Percentiles rank a stretch among this genome's conserved stretches.
Evolutionary conservation across 2,113 vertebrate species (phyloP).

Genomic region (Actenoides hombroni): DNA sequence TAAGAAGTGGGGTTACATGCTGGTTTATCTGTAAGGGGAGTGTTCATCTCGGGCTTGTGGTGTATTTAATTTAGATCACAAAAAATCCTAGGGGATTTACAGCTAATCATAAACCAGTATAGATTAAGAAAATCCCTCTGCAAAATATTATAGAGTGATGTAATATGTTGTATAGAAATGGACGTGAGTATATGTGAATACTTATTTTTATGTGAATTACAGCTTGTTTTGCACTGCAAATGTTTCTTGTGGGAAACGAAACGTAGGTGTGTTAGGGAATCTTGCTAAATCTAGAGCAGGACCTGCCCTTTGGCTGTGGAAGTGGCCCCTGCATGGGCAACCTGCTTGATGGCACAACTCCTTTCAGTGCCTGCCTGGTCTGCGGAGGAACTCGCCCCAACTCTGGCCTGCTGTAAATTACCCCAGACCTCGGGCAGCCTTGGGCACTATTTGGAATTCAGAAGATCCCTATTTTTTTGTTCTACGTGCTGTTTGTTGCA

Average conservation of each 20-base stretch:
- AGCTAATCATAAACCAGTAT: conserved; percentile 38
- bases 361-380: not conserved
- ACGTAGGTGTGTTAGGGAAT: not conserved
- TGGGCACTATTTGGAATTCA: not conserved
- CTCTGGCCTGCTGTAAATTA: not conserved
- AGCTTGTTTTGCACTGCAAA: not conserved
- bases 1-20: conserved; percentile 52
- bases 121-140: conserved; percentile 29
- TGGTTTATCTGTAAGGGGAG: conserved; percentile 51
- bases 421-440: not conserved
- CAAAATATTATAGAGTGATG: conserved; percentile 14
- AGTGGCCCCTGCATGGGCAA: not conserved
- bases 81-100: conserved; percentile 55
- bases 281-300: not conserved
- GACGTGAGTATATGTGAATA: not conserved
- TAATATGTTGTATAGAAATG: not conserved
- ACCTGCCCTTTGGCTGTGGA: not conserved
- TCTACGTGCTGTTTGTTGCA: not conserved
- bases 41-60: conserved; percentile 33
- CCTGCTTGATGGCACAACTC: not conserved
- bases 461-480: not conserved
- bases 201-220: conserved; percentile 2
- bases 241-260: not conserved
- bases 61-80: conserved; percentile 56
- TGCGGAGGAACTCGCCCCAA: not conserved